phyloP scores from a whole-genome alignment of 92 coral and sea anemone species.

The Zoanthus gigantus region DNA sequence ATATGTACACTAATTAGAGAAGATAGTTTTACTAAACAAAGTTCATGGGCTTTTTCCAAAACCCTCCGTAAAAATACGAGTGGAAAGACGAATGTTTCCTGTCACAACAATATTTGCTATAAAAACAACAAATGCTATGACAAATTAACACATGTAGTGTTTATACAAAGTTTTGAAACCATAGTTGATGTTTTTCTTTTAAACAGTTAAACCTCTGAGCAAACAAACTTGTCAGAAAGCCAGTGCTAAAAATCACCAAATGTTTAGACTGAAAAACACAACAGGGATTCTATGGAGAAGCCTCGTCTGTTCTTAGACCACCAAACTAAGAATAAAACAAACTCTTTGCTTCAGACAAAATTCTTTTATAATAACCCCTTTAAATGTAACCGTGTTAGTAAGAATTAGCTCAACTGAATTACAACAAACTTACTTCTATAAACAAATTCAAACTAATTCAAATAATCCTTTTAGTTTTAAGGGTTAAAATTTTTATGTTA shows the following conservation, averaged over 20 bases:
- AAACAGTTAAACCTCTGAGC: neutral
- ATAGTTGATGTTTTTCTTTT: slow-evolving; percentile 29
- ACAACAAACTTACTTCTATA: too few species aligned
- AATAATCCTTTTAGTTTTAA: slow-evolving; percentile 19
- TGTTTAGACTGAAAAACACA: slow-evolving; percentile 26
- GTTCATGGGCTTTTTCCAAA: neutral
- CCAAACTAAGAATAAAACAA: neutral
- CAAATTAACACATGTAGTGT: neutral
- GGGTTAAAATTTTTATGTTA: neutral
- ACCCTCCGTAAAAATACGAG: neutral
- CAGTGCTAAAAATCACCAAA: slow-evolving; percentile 22
- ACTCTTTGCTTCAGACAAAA: neutral
- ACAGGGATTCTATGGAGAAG: neutral
- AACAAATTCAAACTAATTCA: neutral
- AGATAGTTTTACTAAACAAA: neutral
- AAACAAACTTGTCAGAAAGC: slow-evolving; percentile 13
- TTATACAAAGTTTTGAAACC: slow-evolving; percentile 33
- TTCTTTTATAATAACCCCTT: neutral
- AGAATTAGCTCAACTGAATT: too few species aligned
- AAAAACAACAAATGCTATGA: neutral
- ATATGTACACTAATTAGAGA: too few species aligned
- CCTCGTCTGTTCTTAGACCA: neutral
- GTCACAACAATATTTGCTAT: neutral
- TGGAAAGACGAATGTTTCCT: neutral
- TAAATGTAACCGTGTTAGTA: too few species aligned